Base-by-base conservation (phyloP, 2,797 vertebrate genomes). In the Lophius americanus region DNA sequence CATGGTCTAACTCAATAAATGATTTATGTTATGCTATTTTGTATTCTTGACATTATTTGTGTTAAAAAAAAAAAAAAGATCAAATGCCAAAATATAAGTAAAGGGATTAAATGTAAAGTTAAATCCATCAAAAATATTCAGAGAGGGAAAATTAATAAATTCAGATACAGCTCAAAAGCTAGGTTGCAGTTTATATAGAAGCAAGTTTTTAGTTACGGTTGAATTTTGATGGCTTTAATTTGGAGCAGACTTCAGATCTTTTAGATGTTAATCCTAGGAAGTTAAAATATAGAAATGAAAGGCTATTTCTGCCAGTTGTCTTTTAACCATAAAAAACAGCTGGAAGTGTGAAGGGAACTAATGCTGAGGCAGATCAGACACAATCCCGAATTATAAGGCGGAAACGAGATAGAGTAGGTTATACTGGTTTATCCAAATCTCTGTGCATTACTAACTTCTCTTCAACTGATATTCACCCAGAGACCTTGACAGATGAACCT, bases 1-100 rank as follows among this genome's bases (percentile, higher is more conserved):
- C 48, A 48, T 65, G 68, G 55, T 75, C 53, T 38, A 51, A 37
- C 35, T 71, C 57, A 60, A 60, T 47, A 59, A 66, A 64, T 14
- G 78, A 66, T 48, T 72, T 73, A 70, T 50, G 41, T 61, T 52
- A 7, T 42, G 11, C 59, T 48, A 55, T n/a, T 57, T 13, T 6
- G 5, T 61, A 35, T 32, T 54, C 7, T 8, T 5, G 23, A 7
- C 1, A 57, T 49, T 37, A 33, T 66, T 42, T 56, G 3, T 33
- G 42, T 35, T 56, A 1, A 38, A 23, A 39, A 54, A 50, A 12
- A 62, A 48, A 11, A 14, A 9, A 44, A 58, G 46, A 14, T 55
- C 23, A 2, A 7, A 7, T 44, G n/a, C 7, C 9, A 14, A 12
- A 53, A 47, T 56, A 52, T 9, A 46, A n/a, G 13, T 42, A 13